Evolutionary conservation across 35 echinoderm and acorn worm genomes (phyloP).

Genomic region (Ophiothrix spiculata): DNA sequence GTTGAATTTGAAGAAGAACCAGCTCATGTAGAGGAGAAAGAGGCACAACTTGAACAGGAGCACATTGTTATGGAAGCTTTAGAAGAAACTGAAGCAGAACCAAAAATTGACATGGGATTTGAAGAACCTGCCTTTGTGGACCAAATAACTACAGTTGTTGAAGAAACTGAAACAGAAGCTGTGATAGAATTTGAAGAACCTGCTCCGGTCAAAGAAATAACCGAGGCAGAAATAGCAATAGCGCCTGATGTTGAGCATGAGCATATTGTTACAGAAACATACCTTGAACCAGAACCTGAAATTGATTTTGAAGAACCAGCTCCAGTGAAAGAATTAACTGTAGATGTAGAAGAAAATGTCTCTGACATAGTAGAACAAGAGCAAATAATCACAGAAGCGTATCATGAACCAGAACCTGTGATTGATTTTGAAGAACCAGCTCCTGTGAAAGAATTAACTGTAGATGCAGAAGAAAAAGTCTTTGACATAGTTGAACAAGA

Average conservation of each 20-base stretch:
- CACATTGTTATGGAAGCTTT: neutral
- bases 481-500: neutral
- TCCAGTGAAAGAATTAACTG: neutral
- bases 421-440: neutral
- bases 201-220: neutral
- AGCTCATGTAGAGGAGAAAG: neutral
- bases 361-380: neutral
- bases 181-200: slow-evolving; percentile 19
- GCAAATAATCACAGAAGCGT: neutral
- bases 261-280: neutral
- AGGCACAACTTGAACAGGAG: slow-evolving; percentile 10
- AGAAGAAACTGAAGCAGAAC: neutral
- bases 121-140: too few species aligned
- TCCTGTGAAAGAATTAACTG: slow-evolving; percentile 7
- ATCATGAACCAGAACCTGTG: slow-evolving; percentile 26
- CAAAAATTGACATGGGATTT: neutral
- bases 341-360: slow-evolving; percentile 20
- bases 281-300: slow-evolving; percentile 17
- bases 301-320: neutral
- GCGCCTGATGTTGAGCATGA: slow-evolving; percentile 1
- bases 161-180: slow-evolving; percentile 6
- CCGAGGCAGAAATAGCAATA: neutral
- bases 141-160: neutral
- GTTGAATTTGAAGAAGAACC: slow-evolving; percentile 23
- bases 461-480: slow-evolving; percentile 6